A percentile compares a stretch with the other conserved stretches of the same genome.
phyloP scores from a whole-genome alignment of 2,888 invertebrate species.

The Vandiemenella viatica region DNA sequence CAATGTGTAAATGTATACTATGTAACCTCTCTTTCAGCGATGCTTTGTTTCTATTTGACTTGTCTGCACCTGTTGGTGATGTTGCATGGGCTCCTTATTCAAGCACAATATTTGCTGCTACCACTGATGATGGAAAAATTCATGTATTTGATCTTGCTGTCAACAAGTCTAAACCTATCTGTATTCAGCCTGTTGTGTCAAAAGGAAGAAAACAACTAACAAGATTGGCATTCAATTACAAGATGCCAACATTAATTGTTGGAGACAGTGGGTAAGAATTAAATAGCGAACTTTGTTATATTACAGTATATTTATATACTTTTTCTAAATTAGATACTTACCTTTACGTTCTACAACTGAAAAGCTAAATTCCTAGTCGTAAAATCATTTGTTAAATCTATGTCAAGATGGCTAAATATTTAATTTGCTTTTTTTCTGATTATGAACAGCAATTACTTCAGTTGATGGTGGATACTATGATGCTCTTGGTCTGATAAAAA shows the following conservation, averaged over 20 bases:
- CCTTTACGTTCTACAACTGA: no score
- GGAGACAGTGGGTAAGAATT: slow-evolving; percentile 75
- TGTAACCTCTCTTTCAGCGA: slow-evolving; percentile 48
- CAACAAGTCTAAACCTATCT: slow-evolving; percentile 83
- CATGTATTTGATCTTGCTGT: slow-evolving; percentile 75
- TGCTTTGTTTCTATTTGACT: slow-evolving; percentile 83
- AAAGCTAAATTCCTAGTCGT: no score
- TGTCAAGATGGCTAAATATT: no score
- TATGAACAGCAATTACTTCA: no score
- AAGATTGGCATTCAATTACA: slow-evolving; percentile 62
- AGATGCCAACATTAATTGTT: slow-evolving; percentile 63
- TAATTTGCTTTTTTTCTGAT: no score
- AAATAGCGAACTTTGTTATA: no score
- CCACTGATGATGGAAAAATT: slow-evolving; percentile 76
- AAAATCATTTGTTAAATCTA: no score
- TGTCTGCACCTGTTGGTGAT: slow-evolving; percentile 80
- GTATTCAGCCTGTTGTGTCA: slow-evolving; percentile 74
- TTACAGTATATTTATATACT: no score
- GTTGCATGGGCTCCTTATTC: slow-evolving; percentile 95
- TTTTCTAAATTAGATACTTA: no score
- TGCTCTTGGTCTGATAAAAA: no score
- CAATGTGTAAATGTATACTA: not conserved
- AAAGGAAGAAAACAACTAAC: slow-evolving; percentile 72
- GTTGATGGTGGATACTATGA: no score
- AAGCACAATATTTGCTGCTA: slow-evolving; percentile 90